phyloP scores from a whole-genome alignment of 2,113 vertebrate species.

The Athene noctua region DNA sequence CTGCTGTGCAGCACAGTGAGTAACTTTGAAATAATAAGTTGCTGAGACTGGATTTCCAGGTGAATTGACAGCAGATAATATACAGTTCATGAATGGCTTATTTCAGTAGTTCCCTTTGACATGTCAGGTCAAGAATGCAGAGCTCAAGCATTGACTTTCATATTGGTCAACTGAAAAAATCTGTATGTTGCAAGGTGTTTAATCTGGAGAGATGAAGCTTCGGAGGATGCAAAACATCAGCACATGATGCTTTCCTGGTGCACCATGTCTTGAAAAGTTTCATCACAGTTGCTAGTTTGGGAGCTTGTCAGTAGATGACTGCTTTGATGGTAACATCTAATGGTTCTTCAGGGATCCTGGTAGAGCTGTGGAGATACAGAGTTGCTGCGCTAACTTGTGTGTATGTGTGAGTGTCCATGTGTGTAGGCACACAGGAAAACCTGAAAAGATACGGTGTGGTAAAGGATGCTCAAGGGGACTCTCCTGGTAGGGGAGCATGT shows the following conservation, averaged over 20 bases:
- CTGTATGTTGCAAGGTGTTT: neutral
- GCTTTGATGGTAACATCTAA: neutral
- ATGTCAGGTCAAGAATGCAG: neutral
- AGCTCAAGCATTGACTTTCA: neutral
- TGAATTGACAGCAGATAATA: neutral
- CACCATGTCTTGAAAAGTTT: neutral
- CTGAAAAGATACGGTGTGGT: neutral
- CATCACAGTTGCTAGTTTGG: neutral
- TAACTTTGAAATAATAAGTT: neutral
- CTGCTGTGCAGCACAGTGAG: neutral
- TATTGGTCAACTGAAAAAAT: neutral
- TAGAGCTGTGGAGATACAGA: neutral
- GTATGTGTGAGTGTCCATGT: neutral
- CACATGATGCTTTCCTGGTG: neutral
- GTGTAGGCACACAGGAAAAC: neutral
- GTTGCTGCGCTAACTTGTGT: neutral
- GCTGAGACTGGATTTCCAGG: neutral
- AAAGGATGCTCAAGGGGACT: neutral
- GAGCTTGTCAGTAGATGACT: neutral
- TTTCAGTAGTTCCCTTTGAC: neutral
- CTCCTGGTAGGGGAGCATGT: neutral
- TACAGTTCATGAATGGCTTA: neutral
- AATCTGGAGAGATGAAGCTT: neutral
- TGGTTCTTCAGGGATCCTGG: neutral
- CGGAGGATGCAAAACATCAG: neutral